Evolutionary conservation across 2,797 vertebrate genomes (phyloP).

Genomic region (Pelodytes ibericus): DNA sequence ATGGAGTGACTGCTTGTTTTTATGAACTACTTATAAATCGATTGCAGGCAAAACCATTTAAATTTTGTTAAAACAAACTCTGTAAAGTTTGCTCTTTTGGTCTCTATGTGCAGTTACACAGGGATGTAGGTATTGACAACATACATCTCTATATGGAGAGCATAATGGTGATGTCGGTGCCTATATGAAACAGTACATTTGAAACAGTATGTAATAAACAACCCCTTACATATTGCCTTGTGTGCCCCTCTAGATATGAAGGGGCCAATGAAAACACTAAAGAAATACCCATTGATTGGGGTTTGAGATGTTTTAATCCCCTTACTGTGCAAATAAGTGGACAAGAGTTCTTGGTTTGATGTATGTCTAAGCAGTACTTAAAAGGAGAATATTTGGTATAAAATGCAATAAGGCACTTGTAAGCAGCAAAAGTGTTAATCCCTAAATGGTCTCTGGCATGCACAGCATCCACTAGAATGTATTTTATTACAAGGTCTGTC

Average conservation of each 20-base stretch:
- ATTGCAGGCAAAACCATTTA: neutral
- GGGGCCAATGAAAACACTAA: slow-evolving; percentile 1
- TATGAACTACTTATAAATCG: neutral
- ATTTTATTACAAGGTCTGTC: neutral
- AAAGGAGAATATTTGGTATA: neutral
- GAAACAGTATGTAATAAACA: neutral
- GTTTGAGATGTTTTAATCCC: neutral
- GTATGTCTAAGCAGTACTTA: neutral
- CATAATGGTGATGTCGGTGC: neutral
- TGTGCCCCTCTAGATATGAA: neutral
- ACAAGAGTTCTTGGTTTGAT: neutral
- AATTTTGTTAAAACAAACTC: slow-evolving; percentile 4
- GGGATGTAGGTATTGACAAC: neutral
- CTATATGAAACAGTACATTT: neutral
- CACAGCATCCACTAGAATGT: neutral
- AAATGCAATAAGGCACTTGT: neutral
- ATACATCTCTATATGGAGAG: neutral
- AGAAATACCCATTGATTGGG: neutral
- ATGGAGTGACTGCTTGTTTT: neutral
- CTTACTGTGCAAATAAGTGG: neutral
- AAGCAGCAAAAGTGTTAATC: neutral
- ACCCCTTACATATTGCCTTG: neutral
- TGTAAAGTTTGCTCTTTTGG: neutral
- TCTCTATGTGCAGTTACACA: neutral
- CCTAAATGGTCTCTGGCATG: neutral